Evolutionary conservation across 2,888 invertebrate genomes (phyloP).

Genomic region (Baronia brevicornis): DNA sequence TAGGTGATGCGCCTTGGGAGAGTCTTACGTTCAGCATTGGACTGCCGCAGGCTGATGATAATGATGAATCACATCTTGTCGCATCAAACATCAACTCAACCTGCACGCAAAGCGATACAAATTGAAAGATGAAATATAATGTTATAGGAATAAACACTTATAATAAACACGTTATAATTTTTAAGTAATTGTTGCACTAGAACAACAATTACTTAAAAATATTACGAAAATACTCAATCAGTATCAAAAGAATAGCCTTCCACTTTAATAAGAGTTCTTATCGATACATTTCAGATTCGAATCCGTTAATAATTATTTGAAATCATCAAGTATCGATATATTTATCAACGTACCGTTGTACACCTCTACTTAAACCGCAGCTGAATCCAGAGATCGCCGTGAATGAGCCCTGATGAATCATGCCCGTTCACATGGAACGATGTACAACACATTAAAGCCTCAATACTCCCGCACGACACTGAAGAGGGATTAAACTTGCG

Average conservation of each 20-base stretch:
- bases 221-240: too few species aligned
- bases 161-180: conserved; percentile 2
- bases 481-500: conserved; percentile 37
- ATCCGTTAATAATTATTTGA: not conserved
- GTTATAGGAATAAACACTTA: too few species aligned
- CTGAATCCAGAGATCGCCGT: conserved; percentile 56
- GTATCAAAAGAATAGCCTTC: too few species aligned
- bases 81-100: too few species aligned
- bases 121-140: too few species aligned
- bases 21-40: too few species aligned
- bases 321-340: conserved; percentile 2
- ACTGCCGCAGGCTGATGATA: too few species aligned
- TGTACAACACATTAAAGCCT: conserved; percentile 41
- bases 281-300: not conserved
- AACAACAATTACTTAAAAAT: too few species aligned
- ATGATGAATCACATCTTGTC: too few species aligned
- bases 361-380: conserved; percentile 49
- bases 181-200: conserved; percentile 11
- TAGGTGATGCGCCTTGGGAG: too few species aligned
- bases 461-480: conserved; percentile 27
- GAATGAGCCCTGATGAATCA: conserved; percentile 70
- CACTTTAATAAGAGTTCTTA: too few species aligned
- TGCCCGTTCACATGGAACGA: conserved; percentile 56
- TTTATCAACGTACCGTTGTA: conserved; percentile 1
- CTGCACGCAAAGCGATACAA: too few species aligned